phyloP scores from a whole-genome alignment of 2,797 vertebrate species.

The Xenentodon cancila region DNA sequence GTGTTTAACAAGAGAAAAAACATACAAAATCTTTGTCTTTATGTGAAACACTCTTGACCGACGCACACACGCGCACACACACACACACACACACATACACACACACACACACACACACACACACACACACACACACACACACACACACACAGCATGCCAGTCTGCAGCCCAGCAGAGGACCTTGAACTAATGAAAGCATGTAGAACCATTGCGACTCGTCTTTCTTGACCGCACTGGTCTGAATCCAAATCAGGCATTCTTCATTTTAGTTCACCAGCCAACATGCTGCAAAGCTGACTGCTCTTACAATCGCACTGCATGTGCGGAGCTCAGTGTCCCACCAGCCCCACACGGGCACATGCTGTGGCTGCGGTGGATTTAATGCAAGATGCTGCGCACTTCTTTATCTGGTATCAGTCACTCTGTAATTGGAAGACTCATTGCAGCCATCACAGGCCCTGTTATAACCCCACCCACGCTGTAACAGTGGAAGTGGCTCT shows the following conservation, averaged over 20 bases:
- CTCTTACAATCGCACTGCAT: conserved; percentile 58
- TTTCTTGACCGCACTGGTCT: conserved; percentile 59
- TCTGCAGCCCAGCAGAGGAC: conserved; percentile 24
- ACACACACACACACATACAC: neutral
- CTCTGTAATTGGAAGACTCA: conserved; percentile 74
- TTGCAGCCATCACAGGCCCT: conserved; percentile 59
- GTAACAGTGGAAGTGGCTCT: conserved; percentile 55
- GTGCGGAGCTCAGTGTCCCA: conserved; percentile 51
- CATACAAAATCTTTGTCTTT: conserved; percentile 8
- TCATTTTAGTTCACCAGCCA: conserved; percentile 49
- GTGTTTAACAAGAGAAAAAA: conserved; percentile 2
- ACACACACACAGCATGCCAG: neutral
- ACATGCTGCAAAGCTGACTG: conserved; percentile 53
- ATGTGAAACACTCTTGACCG: conserved; percentile 5
- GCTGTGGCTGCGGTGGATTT: conserved; percentile 63
- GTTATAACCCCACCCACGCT: conserved; percentile 65
- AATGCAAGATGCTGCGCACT: conserved; percentile 65
- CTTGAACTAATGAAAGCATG: conserved; percentile 57
- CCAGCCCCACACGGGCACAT: conserved; percentile 63
- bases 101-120: neutral
- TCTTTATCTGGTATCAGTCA: conserved; percentile 74
- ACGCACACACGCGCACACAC: neutral
- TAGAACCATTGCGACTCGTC: conserved; percentile 55
- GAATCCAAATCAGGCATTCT: conserved; percentile 23
- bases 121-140: neutral